Base-by-base conservation (phyloP, 2,113 vertebrate genomes). In the Bubo blakistoni region DNA sequence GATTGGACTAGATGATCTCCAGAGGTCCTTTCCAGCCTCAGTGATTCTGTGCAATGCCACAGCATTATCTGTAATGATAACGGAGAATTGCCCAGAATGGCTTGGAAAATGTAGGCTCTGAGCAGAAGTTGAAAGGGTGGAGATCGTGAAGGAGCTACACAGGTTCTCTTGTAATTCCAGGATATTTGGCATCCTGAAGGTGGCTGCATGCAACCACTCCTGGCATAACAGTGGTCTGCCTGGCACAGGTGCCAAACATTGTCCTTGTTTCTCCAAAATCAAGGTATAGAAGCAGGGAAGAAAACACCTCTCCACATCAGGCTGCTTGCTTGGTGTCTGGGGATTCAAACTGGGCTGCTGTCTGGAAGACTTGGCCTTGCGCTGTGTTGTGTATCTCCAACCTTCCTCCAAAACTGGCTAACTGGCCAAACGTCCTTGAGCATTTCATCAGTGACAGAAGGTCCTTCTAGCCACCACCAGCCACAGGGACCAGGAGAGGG, bases 261-360 rank as follows among this genome's bases (percentile, higher is more conserved):
- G 21, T 4, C 38, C 2, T 0, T 40, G 66, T 12, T 59, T 59
- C 54, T 55, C 59, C 20, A 58, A 70, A 86, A n/a, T 8, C n/a
- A 11, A n/a, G n/a, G 29, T 27, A 38, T 4, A 1, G 0, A n/a
- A 63, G 10, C 2, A 6, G 51, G 13, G 0, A 15, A 34, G 8
- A 5, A 55, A 82, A 27, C 25, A 34, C 7, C 10, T 70, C 32
- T 36, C 40, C 25, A 42, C 16, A 18, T 19, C 21, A 19, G 20
- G 21, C 46, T 57, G 40, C 3, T 44, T 44, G 3, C 70, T 55
- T 51, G 44, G 11, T 51, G 21, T 51, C 47, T 66, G 70, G 19
- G 46, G 40, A 57, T 71, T 51, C 61, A 47, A 2, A 3, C 24
- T 19, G 30, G n/a, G 25, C 32, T 55, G 40, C 29, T 6, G 2